Conservation (phyloP, 1,140 invertebrate genomes). For the Achroia grisella region DNA sequence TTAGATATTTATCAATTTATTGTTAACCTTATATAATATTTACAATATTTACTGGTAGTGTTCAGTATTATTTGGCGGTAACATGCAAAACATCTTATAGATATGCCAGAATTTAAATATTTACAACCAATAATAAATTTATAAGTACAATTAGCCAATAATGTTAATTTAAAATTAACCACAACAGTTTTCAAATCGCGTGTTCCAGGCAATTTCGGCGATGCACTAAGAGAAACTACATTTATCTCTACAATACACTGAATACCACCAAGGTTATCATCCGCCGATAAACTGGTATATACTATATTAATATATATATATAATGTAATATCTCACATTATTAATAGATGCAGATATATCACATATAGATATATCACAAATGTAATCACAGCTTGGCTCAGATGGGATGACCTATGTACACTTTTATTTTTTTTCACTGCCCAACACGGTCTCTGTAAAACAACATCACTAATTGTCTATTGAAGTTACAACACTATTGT, state of each 20-base stretch:
- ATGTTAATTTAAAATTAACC: constrained; percentile 10
- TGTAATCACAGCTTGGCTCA: no score
- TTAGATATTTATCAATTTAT: no score
- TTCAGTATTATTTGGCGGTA: no score
- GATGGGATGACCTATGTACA: neutral
- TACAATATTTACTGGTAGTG: no score
- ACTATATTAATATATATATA: constrained; percentile 1
- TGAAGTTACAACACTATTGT: neutral
- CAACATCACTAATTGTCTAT: neutral
- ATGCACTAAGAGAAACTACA: constrained; percentile 38
- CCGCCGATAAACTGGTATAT: constrained; percentile 24
- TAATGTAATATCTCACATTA: constrained; percentile 1
- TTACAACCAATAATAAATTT: constrained; percentile 9
- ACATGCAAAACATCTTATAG: no score
- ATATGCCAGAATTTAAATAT: no score
- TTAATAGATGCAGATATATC: neutral
- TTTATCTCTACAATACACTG: constrained; percentile 29
- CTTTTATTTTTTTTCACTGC: neutral
- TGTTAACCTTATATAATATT: no score
- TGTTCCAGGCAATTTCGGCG: constrained; percentile 60
- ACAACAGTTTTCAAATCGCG: constrained; percentile 39
- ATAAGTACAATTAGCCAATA: constrained; percentile 41
- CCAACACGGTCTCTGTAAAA: no score
- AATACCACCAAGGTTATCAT: constrained; percentile 54
- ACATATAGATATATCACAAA: neutral